These are phyloP conservation scores for Pontoporia blainvillei DNA, from an alignment of 2,113 vertebrate species.

Conservation along the genomic window DNA sequence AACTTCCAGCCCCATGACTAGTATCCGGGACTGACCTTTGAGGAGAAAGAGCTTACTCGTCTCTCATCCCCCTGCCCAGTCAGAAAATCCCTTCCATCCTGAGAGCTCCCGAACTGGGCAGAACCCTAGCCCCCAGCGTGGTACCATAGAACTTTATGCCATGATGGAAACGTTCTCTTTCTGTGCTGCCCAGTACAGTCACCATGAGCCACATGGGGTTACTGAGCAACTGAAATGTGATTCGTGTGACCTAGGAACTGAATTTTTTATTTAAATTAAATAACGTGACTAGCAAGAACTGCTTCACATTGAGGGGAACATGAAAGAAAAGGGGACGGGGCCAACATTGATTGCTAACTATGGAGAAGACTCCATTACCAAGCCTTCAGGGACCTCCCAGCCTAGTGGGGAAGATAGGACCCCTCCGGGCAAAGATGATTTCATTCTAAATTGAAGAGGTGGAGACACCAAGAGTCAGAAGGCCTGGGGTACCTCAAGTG, in stretches of 20 bases:
- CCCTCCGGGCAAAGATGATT: neutral
- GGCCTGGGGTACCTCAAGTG: neutral
- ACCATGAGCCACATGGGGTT: neutral
- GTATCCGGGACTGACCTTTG: neutral
- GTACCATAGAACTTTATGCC: accelerated
- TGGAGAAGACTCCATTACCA: neutral
- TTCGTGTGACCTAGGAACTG: neutral
- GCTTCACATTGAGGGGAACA: neutral
- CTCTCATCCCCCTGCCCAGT: neutral
- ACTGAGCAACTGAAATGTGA: neutral
- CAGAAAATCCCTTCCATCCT: neutral
- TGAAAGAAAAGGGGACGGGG: neutral
- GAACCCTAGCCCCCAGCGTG: no score
- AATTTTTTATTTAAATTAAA: neutral
- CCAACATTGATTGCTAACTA: neutral
- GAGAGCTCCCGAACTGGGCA: neutral
- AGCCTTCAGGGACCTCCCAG: neutral
- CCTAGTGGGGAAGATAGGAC: neutral
- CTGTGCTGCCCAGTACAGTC: accelerated
- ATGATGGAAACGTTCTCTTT: neutral
- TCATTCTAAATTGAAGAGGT: neutral
- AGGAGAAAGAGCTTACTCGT: neutral
- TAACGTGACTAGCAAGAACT: neutral
- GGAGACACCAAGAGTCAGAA: neutral
- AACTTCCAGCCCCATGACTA: neutral